Conservation (phyloP, 2,888 invertebrate species). For the Chirona hameri region DNA sequence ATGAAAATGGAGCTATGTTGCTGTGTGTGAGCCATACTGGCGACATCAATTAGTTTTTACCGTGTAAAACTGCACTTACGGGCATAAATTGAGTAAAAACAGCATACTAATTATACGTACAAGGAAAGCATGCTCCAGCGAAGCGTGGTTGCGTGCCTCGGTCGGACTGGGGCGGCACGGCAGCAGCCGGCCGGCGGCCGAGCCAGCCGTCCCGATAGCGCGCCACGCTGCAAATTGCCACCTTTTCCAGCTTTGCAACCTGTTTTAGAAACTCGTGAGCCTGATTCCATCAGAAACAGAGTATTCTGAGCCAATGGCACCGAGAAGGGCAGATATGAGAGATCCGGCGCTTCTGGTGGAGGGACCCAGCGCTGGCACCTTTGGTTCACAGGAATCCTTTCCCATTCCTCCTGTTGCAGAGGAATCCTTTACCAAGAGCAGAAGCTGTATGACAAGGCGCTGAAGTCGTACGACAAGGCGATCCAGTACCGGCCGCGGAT, state of each 20-base stretch:
- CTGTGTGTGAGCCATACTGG: not conserved
- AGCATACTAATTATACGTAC: not conserved
- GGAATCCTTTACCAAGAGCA: constrained; percentile 88
- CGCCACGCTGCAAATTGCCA: no score
- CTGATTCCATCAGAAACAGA: no score
- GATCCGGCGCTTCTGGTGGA: no score
- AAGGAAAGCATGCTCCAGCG: not conserved
- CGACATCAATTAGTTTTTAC: not conserved
- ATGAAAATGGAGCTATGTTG: not conserved
- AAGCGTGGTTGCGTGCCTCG: not conserved
- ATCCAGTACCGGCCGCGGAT: constrained; percentile 89
- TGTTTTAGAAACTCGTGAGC: no score
- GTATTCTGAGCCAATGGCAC: no score
- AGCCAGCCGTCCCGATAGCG: no score
- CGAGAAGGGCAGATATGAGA: no score
- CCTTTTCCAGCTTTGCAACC: no score
- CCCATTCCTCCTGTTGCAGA: constrained; percentile 59
- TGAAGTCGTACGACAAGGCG: constrained; percentile 84
- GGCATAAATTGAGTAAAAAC: not conserved
- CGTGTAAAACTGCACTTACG: not conserved
- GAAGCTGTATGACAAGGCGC: constrained; percentile 79
- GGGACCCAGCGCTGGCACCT: no score
- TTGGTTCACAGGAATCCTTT: no score
- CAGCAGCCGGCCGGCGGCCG: no score
- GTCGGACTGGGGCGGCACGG: no score